Percentiles rank a stretch among this genome's conserved stretches.
phyloP scores from a whole-genome alignment of 2,888 invertebrate species.

The Nezara viridula region DNA sequence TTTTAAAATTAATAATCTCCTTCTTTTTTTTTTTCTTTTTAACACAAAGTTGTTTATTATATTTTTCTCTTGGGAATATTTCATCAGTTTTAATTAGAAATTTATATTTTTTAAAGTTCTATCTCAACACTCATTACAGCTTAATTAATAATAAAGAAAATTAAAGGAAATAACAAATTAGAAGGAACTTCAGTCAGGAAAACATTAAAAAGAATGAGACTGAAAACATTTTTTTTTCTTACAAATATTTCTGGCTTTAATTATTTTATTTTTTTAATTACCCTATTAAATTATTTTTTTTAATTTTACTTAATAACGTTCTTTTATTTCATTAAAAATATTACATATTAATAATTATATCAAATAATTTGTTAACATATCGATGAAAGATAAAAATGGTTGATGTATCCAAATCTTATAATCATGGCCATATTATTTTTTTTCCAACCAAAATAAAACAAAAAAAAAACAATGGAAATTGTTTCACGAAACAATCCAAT shows the following conservation, averaged over 20 bases:
- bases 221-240: background rate
- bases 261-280: slow-evolving; percentile 8
- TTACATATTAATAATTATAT: background rate
- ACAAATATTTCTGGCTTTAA: background rate
- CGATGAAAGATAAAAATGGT: background rate
- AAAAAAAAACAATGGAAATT: too few species aligned
- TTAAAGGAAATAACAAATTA: slow-evolving; percentile 9
- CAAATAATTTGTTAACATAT: background rate
- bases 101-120: background rate
- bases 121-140: background rate
- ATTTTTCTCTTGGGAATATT: background rate
- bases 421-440: too few species aligned
- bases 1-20: background rate
- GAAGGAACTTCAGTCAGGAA: background rate
- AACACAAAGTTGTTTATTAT: background rate
- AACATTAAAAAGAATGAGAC: background rate
- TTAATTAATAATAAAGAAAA: background rate
- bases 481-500: too few species aligned
- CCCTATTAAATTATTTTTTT: too few species aligned
- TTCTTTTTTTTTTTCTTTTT: background rate
- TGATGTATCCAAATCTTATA: too few species aligned
- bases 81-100: background rate
- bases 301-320: too few species aligned
- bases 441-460: too few species aligned
- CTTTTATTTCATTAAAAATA: background rate